Evolutionary conservation across 2,888 invertebrate species (phyloP).

Genomic region (Ceriagrion tenellum): DNA sequence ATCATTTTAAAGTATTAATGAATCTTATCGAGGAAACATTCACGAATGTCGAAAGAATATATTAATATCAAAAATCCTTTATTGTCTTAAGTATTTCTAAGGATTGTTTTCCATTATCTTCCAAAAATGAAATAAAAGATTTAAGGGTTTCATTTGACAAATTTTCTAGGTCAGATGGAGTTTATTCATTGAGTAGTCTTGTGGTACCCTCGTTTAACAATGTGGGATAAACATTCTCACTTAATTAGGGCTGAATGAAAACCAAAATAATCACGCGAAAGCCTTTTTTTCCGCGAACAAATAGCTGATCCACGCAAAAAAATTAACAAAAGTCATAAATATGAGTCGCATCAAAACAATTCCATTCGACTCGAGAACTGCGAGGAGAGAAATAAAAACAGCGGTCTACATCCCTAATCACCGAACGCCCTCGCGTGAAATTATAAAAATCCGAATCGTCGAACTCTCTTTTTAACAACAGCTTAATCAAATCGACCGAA

Average conservation of each 20-base stretch:
- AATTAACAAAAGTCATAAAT: not conserved
- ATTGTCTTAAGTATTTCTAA: no score
- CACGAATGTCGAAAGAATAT: no score
- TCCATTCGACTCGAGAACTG: not conserved
- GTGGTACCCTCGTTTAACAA: not conserved
- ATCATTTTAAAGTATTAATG: no score
- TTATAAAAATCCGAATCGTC: not conserved
- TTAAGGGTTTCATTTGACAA: no score
- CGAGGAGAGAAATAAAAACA: not conserved
- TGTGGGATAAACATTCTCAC: not conserved
- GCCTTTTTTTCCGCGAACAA: not conserved
- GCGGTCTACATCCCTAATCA: not conserved
- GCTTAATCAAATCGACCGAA: slow-evolving; percentile 29
- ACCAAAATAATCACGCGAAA: not conserved
- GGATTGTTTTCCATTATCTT: no score
- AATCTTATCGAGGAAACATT: no score
- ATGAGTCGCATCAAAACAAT: not conserved
- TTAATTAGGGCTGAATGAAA: not conserved
- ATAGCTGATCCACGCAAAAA: not conserved
- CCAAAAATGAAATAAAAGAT: no score
- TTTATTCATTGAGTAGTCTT: no score
- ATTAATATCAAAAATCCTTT: no score
- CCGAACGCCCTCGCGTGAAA: not conserved
- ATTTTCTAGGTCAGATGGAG: no score
- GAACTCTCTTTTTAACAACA: not conserved